phyloP scores from a whole-genome alignment of 2,888 invertebrate genomes.

The Sinhomidia bicolor region DNA sequence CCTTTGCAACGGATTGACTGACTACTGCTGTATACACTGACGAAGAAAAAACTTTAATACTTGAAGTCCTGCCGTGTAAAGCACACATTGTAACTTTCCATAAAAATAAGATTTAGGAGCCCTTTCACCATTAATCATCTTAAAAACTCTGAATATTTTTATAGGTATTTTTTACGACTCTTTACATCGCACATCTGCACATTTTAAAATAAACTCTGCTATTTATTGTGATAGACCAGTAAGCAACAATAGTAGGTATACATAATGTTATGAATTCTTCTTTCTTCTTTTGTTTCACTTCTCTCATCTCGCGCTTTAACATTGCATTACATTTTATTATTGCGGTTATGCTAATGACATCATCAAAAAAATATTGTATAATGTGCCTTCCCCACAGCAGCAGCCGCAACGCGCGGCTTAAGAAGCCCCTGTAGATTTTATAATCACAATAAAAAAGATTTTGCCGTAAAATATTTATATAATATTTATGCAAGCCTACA shows the following conservation, averaged over 20 bases:
- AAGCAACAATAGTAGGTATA: neutral
- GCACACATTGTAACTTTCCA: constrained; percentile 2
- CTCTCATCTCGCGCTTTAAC: neutral
- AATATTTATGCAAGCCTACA: neutral
- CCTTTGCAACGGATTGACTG: neutral
- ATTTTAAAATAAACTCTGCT: neutral
- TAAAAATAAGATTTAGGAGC: constrained; percentile 39
- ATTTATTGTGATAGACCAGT: neutral
- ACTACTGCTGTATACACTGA: no score
- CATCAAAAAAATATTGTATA: constrained; percentile 3
- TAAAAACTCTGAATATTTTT: constrained; percentile 42
- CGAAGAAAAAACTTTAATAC: no score
- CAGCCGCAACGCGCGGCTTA: neutral
- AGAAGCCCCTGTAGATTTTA: constrained; percentile 15
- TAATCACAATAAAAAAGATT: constrained; percentile 16
- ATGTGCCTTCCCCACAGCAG: neutral
- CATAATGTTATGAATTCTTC: neutral
- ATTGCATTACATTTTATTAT: constrained; percentile 37
- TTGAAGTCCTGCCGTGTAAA: neutral
- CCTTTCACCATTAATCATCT: constrained; percentile 51
- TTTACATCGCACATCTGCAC: constrained; percentile 8
- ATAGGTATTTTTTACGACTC: constrained; percentile 36
- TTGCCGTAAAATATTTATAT: no score
- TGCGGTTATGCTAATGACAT: constrained; percentile 56
- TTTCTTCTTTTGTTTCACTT: constrained; percentile 34